Evolutionary conservation across 2,797 vertebrate genomes (phyloP).

Genomic region (Cossypha dichroa): DNA sequence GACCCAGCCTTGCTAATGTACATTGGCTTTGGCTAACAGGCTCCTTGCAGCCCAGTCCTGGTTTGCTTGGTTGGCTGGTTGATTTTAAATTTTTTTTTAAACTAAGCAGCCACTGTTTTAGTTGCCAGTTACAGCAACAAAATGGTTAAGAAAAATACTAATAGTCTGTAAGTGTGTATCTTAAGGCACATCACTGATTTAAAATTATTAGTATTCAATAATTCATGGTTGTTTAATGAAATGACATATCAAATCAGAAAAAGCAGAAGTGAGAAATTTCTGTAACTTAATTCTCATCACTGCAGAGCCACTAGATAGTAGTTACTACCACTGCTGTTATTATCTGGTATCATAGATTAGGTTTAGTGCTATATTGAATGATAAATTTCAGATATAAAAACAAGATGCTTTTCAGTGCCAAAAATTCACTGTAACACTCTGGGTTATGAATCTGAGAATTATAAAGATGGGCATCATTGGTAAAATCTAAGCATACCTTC

Average conservation of each 20-base stretch:
- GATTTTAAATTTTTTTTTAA: not conserved
- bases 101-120: slow-evolving; percentile 8
- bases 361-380: not conserved
- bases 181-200: not conserved
- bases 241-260: slow-evolving; percentile 49
- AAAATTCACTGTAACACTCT: not conserved
- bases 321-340: not conserved
- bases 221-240: slow-evolving; percentile 70
- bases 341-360: not conserved
- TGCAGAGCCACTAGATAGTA: not conserved
- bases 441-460: not conserved
- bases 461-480: not conserved
- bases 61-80: not conserved
- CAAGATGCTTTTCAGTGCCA: not conserved
- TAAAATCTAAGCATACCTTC: not conserved
- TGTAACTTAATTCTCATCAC: not conserved
- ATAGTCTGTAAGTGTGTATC: not conserved
- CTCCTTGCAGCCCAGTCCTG: not conserved
- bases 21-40: not conserved
- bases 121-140: slow-evolving; percentile 9
- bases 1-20: not conserved
- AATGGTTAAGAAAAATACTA: not conserved
- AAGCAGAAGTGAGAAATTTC: slow-evolving; percentile 2
- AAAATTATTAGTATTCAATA: slow-evolving; percentile 53
- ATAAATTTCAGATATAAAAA: not conserved